Evolutionary conservation across 2,888 invertebrate genomes (phyloP).

Genomic region (Thecophora atra): DNA sequence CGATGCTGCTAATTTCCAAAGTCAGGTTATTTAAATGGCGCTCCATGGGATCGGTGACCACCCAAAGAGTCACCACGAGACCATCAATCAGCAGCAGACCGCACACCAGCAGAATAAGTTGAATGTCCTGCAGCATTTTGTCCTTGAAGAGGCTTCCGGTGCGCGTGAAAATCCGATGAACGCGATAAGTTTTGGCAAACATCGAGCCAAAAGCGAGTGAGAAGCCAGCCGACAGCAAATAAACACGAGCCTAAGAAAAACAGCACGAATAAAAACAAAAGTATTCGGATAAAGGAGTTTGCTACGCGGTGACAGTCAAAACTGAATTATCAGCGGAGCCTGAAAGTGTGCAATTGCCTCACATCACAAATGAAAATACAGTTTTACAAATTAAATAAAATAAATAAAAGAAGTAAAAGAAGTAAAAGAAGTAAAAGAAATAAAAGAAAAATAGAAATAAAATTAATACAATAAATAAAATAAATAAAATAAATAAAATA

Average conservation of each 20-base stretch:
- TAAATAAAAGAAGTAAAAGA: too few species aligned
- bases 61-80: constrained; percentile 85
- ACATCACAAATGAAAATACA: too few species aligned
- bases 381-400: too few species aligned
- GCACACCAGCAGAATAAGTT: constrained; percentile 84
- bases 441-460: too few species aligned
- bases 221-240: constrained; percentile 88
- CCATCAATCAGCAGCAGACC: constrained; percentile 84
- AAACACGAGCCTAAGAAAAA: constrained; percentile 79
- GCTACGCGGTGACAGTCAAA: too few species aligned
- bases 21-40: constrained; percentile 84
- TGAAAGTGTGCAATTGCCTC: too few species aligned
- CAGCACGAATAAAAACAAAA: background rate
- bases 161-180: constrained; percentile 89
- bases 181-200: constrained; percentile 93
- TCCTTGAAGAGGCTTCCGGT: constrained; percentile 87
- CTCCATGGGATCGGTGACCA: constrained; percentile 86
- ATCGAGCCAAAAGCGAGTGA: constrained; percentile 93
- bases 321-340: too few species aligned
- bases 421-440: too few species aligned
- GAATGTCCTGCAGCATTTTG: constrained; percentile 89
- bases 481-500: too few species aligned
- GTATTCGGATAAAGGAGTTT: too few species aligned
- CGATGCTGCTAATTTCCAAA: constrained; percentile 78
- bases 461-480: too few species aligned